Base-by-base conservation (phyloP, 2,797 vertebrate species). In the Leucoraja ocellata region DNA sequence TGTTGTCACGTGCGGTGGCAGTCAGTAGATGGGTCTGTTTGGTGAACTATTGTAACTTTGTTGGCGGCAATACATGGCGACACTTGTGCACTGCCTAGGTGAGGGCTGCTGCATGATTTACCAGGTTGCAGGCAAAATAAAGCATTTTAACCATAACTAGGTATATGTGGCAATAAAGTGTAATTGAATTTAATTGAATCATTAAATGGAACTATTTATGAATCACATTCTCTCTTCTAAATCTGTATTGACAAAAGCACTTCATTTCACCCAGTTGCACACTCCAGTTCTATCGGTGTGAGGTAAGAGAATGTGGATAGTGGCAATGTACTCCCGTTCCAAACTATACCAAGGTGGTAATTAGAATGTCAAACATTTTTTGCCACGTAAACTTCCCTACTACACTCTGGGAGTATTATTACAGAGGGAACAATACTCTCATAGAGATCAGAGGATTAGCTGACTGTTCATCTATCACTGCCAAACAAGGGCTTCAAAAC, bases 391-490 rank as follows among this genome's bases (percentile, higher is more conserved):
- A 88, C 84, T 88, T 88, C 65, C 84, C 84, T 88, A 88, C 84
- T 88, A 88, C 84, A 88, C n/a, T 68, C 84, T 88, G 84, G 63
- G 84, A 68, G 84, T 65, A 65, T 88, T 88, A 88, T 88, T 88
- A 88, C 61, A 36, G 63, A 88, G 65, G n/a, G 84, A 88, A 88
- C 84, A 88, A 88, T 88, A n/a, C 61, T 88, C 84, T 88, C 63
- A 88, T 88, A 88, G 84, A 88, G 84, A 88, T 68, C 84, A 88
- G 14, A 88, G 84, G 84, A 88, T 88, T 88, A 88, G 65, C 63
- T 88, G 84, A 68, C 84, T 88, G 61, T 88, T 88, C 84, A 68
- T 88, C 84, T 68, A 68, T 88, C 84, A 88, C 84, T 68, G 63
- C 84, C 63, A 68, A 88, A 88, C 63, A 39, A 25, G 61, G 84